A percentile compares a stretch with the other conserved stretches of the same genome.
Evolutionary conservation across 1,140 invertebrate species (phyloP).

Genomic region (Hirudo medicinalis): DNA sequence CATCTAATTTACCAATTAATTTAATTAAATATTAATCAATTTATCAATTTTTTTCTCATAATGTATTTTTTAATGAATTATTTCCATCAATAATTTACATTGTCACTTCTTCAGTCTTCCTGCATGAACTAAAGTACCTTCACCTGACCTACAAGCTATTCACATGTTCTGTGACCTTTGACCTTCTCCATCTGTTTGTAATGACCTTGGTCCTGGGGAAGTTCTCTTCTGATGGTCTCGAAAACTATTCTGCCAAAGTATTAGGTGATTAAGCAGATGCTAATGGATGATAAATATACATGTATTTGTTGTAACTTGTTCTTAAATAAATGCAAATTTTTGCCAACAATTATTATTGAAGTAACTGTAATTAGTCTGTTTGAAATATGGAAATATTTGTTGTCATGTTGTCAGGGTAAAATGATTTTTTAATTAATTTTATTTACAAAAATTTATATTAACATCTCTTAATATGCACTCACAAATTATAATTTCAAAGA

Average conservation of each 20-base stretch:
- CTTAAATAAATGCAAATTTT: too few relatives aligned
- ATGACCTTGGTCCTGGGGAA: conserved; percentile 53
- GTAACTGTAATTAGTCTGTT: too few relatives aligned
- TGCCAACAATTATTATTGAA: too few relatives aligned
- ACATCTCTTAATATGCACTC: too few relatives aligned
- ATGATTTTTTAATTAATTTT: too few relatives aligned
- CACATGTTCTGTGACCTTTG: conserved; percentile 52
- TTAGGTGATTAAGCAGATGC: conserved; percentile 46
- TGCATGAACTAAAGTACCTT: conserved; percentile 60
- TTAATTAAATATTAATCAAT: conserved; percentile 11
- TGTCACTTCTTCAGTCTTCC: conserved; percentile 47
- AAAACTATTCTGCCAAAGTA: conserved; percentile 46
- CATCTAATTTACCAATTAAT: too few relatives aligned
- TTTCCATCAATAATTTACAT: conserved; percentile 15
- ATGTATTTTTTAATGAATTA: conserved; percentile 11
- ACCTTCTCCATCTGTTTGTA: conserved; percentile 50
- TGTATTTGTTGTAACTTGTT: too few relatives aligned
- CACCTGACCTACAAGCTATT: conserved; percentile 79
- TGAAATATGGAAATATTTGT: too few relatives aligned
- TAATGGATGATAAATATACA: background rate
- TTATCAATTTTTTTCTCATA: conserved; percentile 12
- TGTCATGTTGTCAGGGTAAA: too few relatives aligned
- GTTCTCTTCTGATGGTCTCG: conserved; percentile 57
- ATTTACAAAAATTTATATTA: too few relatives aligned
- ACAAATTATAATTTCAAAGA: too few relatives aligned